These are phyloP conservation scores for Glandiceps talaboti DNA, from an alignment of 53 echinoderm and acorn worm species.

Conservation along the genomic window DNA sequence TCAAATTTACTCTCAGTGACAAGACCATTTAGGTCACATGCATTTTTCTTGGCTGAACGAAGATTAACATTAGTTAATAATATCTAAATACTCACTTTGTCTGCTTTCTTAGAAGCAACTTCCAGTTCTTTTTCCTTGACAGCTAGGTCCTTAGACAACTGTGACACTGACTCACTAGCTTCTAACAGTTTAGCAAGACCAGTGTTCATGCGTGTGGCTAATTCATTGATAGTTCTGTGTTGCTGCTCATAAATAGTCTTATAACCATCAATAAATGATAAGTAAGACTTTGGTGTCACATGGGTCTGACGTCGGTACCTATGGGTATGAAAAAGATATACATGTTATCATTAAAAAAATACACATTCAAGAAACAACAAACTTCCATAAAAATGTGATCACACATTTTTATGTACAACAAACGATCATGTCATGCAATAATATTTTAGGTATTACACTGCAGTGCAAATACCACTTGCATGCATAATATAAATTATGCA, in stretches of 20 bases:
- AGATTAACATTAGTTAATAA: not conserved
- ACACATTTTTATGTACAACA: no score
- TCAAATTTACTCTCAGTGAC: no score
- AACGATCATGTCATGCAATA: no score
- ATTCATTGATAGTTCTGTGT: constrained; percentile 58
- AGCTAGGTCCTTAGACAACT: constrained; percentile 71
- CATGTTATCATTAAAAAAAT: no score
- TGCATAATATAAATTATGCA: no score
- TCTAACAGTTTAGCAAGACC: constrained; percentile 96
- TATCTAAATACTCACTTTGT: constrained; percentile 36
- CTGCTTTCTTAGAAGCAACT: constrained; percentile 82
- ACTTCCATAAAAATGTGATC: no score
- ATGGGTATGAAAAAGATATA: not conserved
- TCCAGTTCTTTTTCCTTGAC: constrained; percentile 96
- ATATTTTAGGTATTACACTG: no score
- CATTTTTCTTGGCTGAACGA: no score
- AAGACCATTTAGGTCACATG: no score
- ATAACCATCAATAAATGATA: constrained; percentile 95
- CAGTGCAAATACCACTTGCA: no score
- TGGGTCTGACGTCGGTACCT: constrained; percentile 98
- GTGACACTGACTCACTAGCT: constrained; percentile 84
- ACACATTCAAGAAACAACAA: no score
- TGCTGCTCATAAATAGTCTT: constrained; percentile 92
- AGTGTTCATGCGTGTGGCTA: constrained; percentile 90
- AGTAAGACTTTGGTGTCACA: constrained; percentile 96